These are phyloP conservation scores for Pocillopora verrucosa DNA, from an alignment of 64 coral and sea anemone species.

Conservation along the genomic window DNA sequence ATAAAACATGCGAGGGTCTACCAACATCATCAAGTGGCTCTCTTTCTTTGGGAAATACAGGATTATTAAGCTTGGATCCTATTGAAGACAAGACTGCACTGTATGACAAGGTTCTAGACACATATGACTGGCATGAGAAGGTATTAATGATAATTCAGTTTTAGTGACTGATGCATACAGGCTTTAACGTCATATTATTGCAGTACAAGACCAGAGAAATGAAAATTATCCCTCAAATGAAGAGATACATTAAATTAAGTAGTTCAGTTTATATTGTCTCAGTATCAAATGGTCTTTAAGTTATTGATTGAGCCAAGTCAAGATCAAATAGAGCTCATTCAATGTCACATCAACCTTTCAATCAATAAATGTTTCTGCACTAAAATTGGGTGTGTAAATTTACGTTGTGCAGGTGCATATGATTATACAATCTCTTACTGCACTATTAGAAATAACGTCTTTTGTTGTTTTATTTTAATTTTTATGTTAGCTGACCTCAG, in stretches of 20 bases:
- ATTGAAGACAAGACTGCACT: slow-evolving; percentile 82
- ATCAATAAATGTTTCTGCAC: too few species aligned
- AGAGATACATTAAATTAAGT: too few species aligned
- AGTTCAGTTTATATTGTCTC: too few species aligned
- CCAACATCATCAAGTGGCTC: slow-evolving; percentile 21
- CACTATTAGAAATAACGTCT: not conserved
- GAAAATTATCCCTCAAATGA: too few species aligned
- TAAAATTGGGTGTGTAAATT: too few species aligned
- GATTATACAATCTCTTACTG: not conserved
- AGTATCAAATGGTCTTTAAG: too few species aligned
- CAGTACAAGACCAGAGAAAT: not conserved
- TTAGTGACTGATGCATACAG: not conserved
- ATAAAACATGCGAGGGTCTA: slow-evolving; percentile 67
- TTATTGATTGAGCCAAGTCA: too few species aligned
- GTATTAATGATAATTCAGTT: slow-evolving; percentile 8
- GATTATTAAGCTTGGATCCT: slow-evolving; percentile 80
- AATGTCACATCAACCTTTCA: too few species aligned
- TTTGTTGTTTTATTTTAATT: not conserved
- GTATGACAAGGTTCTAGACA: slow-evolving; percentile 77
- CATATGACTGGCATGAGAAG: slow-evolving; percentile 95
- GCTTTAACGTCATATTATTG: too few species aligned
- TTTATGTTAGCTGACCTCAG: slow-evolving; percentile 31
- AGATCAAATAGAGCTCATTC: too few species aligned
- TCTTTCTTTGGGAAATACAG: slow-evolving; percentile 72
- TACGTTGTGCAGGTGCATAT: not conserved